Evolutionary conservation across 53 echinoderm and acorn worm genomes (phyloP), one percentile per base, ranked within the genome.

Genomic region (Luidia sarsii): DNA sequence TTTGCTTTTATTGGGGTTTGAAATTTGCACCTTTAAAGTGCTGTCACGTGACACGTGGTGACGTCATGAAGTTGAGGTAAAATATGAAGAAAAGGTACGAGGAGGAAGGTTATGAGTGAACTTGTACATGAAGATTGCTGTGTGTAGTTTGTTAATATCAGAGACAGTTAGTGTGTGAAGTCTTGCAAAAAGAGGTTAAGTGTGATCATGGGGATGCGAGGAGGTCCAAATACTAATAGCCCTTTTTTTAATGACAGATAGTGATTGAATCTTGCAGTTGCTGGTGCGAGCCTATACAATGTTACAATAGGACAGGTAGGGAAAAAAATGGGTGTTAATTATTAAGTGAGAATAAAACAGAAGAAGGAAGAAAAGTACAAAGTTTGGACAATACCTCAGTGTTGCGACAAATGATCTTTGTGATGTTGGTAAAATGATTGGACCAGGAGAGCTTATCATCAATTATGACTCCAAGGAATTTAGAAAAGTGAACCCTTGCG

Each of bases 241-340:
- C 43, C 73, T 45, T 48, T 84, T 84, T 60, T 63, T 72, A 18
- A 73, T 43, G 22, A 35, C 49, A 21, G 54, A 53, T n/a, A 82
- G 22, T 31, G 31, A 1, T 15, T 82, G 24, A 38, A 82, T 30
- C 39, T 69, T 68, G 1, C 67, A 36, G 5, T 50, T 27, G 35
- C 38, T 54, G 25, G 1, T 32, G 28, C 31, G 64, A 21, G 57
- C 82, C 82, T 69, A 82, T 25, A 43, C 68, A 19, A 65, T 80
- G 33, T 80, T 64, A 25, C 50, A 41, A 31, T 80, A 80, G 0
- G 21, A 33, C 10, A 84, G 23, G 29, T 73, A 84, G 18, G 73
- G 50, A 4, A 84, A 22, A 23, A 84, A 15, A 27, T 73, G 64
- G 34, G 84, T 73, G 16, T 84, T 84, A 24, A n/a, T n/a, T n/a